Conservation (phyloP, 2,113 vertebrate genomes). For the Paradoxurus hermaphroditus region DNA sequence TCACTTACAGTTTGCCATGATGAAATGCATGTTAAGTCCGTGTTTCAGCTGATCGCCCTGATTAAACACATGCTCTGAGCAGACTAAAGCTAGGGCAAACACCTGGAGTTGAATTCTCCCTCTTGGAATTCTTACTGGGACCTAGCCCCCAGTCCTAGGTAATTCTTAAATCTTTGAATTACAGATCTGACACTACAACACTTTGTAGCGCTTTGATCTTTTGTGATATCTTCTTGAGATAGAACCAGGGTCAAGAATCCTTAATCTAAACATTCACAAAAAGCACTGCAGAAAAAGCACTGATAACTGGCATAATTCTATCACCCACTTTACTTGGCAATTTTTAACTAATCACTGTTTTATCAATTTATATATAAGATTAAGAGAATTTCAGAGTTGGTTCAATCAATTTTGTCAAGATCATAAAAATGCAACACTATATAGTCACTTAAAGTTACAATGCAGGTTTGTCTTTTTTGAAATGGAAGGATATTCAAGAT, state of each 20-base stretch:
- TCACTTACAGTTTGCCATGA: conserved; percentile 62
- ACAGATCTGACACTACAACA: neutral
- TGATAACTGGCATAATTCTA: neutral
- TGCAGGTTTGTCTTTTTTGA: conserved; percentile 21
- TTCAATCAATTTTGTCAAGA: conserved; percentile 19
- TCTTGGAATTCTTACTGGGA: neutral
- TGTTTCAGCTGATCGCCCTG: conserved; percentile 68
- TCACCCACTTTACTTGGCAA: neutral
- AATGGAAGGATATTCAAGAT: neutral
- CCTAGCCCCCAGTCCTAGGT: neutral
- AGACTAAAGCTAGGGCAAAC: conserved; percentile 51
- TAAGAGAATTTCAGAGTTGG: neutral
- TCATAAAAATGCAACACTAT: neutral
- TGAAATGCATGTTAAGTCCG: conserved; percentile 65
- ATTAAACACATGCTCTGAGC: conserved; percentile 65
- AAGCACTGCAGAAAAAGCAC: neutral
- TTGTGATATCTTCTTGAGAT: neutral
- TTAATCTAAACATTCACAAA: conserved; percentile 27
- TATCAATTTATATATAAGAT: neutral
- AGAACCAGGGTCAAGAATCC: neutral
- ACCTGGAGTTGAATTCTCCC: neutral
- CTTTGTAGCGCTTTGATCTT: neutral
- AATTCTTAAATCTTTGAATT: conserved; percentile 17
- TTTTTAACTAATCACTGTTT: conserved; percentile 9
- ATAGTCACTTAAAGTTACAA: neutral